A percentile compares a stretch with the other conserved stretches of the same genome.
These are phyloP conservation scores for Theodoxus fluviatilis DNA, from an alignment of 2,888 invertebrate species.

Conservation along the genomic window DNA sequence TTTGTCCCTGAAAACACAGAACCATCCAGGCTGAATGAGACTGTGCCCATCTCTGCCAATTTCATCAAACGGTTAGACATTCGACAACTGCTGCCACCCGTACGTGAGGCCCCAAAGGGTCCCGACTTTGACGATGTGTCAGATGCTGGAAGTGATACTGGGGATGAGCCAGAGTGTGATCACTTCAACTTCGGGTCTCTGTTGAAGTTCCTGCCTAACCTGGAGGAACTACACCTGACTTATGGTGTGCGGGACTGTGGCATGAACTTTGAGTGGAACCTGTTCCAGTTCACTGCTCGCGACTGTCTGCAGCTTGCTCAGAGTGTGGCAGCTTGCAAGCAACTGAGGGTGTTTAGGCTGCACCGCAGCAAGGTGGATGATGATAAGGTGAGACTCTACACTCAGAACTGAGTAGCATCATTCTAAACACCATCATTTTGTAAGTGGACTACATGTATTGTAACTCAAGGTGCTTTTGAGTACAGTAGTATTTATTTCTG, in stretches of 20 bases:
- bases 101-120: slow-evolving; percentile 58
- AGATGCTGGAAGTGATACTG: slow-evolving; percentile 61
- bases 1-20: slow-evolving; percentile 64
- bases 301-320: slow-evolving; percentile 65
- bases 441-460: no score
- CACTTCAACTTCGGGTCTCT: slow-evolving; percentile 65
- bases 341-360: slow-evolving; percentile 59
- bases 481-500: no score
- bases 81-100: slow-evolving; percentile 64
- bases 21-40: slow-evolving; percentile 54
- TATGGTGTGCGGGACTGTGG: slow-evolving; percentile 66
- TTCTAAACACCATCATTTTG: no score
- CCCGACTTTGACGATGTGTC: slow-evolving; percentile 60
- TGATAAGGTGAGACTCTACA: slow-evolving; percentile 57
- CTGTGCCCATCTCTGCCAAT: slow-evolving; percentile 56
- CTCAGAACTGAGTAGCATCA: no score
- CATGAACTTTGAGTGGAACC: slow-evolving; percentile 67
- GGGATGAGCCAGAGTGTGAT: slow-evolving; percentile 63
- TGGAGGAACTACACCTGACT: slow-evolving; percentile 62
- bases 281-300: slow-evolving; percentile 65
- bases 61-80: slow-evolving; percentile 61
- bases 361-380: slow-evolving; percentile 65
- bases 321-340: slow-evolving; percentile 60
- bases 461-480: no score
- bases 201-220: slow-evolving; percentile 53